These are phyloP conservation scores for Leptinotarsa texana DNA, from an alignment of 1,140 invertebrate genomes.

Conservation along the genomic window DNA sequence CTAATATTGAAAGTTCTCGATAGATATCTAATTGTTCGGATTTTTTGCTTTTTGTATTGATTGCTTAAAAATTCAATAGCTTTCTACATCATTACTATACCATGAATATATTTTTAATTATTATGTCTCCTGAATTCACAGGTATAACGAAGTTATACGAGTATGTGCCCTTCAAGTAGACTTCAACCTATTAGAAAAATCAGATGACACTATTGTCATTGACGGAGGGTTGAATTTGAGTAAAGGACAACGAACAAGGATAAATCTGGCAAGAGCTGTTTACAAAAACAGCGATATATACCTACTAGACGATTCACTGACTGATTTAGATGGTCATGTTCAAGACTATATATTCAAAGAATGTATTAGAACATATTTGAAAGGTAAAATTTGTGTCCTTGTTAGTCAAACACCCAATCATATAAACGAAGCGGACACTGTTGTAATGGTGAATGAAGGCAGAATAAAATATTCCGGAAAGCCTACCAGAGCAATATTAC, in stretches of 20 bases:
- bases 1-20: constrained; percentile 63
- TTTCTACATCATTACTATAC: constrained; percentile 60
- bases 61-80: constrained; percentile 70
- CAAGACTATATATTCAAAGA: constrained; percentile 79
- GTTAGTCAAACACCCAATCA: constrained; percentile 73
- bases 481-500: constrained; percentile 1
- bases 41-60: constrained; percentile 68
- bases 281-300: constrained; percentile 81
- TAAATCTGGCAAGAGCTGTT: constrained; percentile 84
- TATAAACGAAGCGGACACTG: constrained; percentile 38
- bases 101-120: constrained; percentile 43
- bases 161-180: constrained; percentile 44
- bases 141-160: constrained; percentile 53
- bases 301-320: constrained; percentile 80
- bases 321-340: constrained; percentile 81
- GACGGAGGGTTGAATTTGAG: constrained; percentile 79
- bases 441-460: constrained; percentile 37
- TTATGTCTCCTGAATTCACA: constrained; percentile 31
- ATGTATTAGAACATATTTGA: constrained; percentile 70
- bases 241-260: constrained; percentile 87
- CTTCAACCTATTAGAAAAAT: constrained; percentile 48
- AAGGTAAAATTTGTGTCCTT: constrained; percentile 70
- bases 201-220: constrained; percentile 81
- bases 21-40: constrained; percentile 67
- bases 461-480: constrained; percentile 34